A percentile compares a stretch with the other conserved stretches of the same genome.
phyloP scores from a whole-genome alignment of 1,140 invertebrate species.

The Platyura marginata region DNA sequence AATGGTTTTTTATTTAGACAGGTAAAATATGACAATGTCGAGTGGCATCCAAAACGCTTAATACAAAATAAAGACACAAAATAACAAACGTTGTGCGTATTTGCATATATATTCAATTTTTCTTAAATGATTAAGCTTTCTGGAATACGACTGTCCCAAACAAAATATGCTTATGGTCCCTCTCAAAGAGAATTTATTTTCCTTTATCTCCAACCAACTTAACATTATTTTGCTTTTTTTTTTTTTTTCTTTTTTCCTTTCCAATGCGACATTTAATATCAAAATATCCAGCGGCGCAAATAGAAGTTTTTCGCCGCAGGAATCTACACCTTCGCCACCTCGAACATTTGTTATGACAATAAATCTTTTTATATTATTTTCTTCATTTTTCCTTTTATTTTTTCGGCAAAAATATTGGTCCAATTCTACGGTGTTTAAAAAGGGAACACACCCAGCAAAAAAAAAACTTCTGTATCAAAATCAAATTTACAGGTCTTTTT shows the following conservation, averaged over 20 bases:
- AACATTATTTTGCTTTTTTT: neutral
- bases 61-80: too few species aligned
- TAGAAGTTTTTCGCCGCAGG: neutral
- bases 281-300: neutral
- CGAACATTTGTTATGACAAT: neutral
- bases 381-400: too few species aligned
- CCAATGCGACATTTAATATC: neutral
- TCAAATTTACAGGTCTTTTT: too few species aligned
- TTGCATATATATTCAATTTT: too few species aligned
- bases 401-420: neutral
- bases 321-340: neutral
- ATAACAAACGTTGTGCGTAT: too few species aligned
- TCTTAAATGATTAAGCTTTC: too few species aligned
- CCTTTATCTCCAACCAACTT: neutral
- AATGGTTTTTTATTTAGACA: too few species aligned
- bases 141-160: too few species aligned
- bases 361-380: neutral
- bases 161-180: too few species aligned
- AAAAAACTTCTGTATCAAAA: neutral
- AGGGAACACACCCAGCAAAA: neutral
- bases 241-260: neutral
- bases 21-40: too few species aligned
- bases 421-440: neutral
- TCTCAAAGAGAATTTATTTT: too few species aligned
- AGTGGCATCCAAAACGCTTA: too few species aligned